Evolutionary conservation across 2,888 invertebrate genomes (phyloP), one percentile per base, ranked within the genome.

Genomic region (Conchocele bisecta): DNA sequence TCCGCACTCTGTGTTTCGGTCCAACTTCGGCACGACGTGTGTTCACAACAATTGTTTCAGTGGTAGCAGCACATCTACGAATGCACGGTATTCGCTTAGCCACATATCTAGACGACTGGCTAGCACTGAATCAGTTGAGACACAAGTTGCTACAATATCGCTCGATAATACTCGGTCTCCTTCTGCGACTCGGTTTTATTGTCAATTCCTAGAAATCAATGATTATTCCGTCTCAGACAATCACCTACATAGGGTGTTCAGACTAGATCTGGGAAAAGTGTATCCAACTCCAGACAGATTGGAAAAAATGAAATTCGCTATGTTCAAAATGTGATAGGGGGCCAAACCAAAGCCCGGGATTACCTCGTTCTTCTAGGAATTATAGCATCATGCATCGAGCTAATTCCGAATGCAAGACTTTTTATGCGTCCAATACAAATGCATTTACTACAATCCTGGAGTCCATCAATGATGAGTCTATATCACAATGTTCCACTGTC

Each of bases 31-130:
- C 68, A 13, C 69, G 64, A 6, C 26, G 69, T 37, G 58, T 58
- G 1, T 72, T 76, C 20, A 61, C 58, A 11, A 73, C 69, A 51
- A 48, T 70, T 35, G 29, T 76, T n/a, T 57, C 60, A 41, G 77
- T 59, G 29, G 60, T 72, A 29, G 73, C 42, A 44, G 71, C 67
- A 31, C 26, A 64, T 42, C 42, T 60, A 5, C 35, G 68, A 51
- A 54, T 44, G 22, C 53, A 39, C 24, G 48, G 42, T 39, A 33
- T 67, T n/a, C 39, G 63, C 15, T 39, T 76, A 22, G 65, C 64
- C 37, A 53, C 17, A 29, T 73, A 73, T 46, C 20, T 77, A n/a
- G 73, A 69, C 76, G 69, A 73, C 28, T 69, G 65, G 67, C 46
- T 71, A 6, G 24, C 61, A 20, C 39, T 64, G n/a, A 66, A 67